Evolutionary conservation across 2,113 vertebrate species (phyloP).

Genomic region (Microcebus ravelobensis): DNA sequence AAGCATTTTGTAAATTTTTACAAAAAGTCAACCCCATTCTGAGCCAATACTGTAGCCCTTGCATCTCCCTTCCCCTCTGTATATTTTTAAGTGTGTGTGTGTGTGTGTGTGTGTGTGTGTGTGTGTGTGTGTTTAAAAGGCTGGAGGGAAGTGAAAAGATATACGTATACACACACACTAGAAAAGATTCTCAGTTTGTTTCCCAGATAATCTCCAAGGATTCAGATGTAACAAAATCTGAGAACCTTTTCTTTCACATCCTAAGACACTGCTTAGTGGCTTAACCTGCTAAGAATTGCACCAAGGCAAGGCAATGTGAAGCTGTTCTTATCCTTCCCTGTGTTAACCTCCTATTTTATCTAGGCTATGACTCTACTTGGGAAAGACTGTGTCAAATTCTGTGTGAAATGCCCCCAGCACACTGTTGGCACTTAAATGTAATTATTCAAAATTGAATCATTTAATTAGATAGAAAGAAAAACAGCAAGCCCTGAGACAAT

Average conservation of each 20-base stretch:
- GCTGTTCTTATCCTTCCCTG: background rate
- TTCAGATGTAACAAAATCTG: background rate
- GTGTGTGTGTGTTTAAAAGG: too few species aligned
- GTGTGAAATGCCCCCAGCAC: constrained; percentile 51
- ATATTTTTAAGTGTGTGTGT: background rate
- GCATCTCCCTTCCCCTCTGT: background rate
- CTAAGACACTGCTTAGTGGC: background rate
- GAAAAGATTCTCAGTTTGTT: background rate
- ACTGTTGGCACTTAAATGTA: constrained; percentile 56
- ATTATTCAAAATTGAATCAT: constrained; percentile 77
- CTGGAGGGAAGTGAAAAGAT: background rate
- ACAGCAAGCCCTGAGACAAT: constrained; percentile 24
- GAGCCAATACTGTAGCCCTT: background rate
- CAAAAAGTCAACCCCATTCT: background rate
- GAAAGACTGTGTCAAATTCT: constrained; percentile 15
- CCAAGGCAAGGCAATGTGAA: background rate
- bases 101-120: background rate
- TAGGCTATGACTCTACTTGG: background rate
- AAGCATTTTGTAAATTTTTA: constrained; percentile 24
- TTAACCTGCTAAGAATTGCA: background rate
- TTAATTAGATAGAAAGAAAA: constrained; percentile 76
- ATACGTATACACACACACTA: background rate
- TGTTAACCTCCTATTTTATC: background rate
- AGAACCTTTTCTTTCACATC: background rate
- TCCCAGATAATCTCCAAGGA: background rate